Base-by-base conservation (phyloP, 2,888 invertebrate species). In the Brachyptera risi region DNA sequence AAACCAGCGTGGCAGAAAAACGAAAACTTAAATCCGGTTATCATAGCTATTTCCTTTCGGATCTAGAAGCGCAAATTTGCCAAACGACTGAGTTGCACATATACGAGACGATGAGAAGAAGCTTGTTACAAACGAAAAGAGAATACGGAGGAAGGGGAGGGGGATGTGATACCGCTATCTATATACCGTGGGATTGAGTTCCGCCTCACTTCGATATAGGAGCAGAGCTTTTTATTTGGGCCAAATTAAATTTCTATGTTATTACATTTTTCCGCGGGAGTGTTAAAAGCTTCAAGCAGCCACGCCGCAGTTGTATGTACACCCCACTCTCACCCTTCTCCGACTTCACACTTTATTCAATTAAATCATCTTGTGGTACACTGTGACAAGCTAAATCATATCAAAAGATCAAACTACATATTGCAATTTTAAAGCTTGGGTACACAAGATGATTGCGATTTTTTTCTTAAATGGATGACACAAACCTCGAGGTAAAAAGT, bases 1-100 rank as follows among this genome's bases (percentile, higher is more conserved):
- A 74, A 73, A 72, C 73, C 76, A 76, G 71, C 76, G 73, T 76
- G 74, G 77, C 78, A 76, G 77, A 76, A 78, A 78, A 77, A 77
- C 76, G 77, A 76, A 77, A 76, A 75, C 75, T 76, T 73, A 77
- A 78, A 78, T 77, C 76, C 76, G 76, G 76, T 77, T 77, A 77
- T 76, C 75, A 73, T 60, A 74, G 75, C 76, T 75, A 77, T 77
- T 77, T 77, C 74, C 73, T 72, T 72, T 69, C 51, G 15, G 31
- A 2, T 37, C 54, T 67, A 63, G 65, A 65, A 67, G 59, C 59
- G 59, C 50, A 2, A 47, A 35, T 37, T 27, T 51, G 31, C 35
- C 3, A 31, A 51, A 13, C 3, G 31, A 27, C 15, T 19, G 17
- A 11, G 31, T 7, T 5, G 11, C 31, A 31, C 5, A 11, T 31